These are phyloP conservation scores for Apogon talboti DNA, from an alignment of 2,797 vertebrate species.

Conservation along the genomic window DNA sequence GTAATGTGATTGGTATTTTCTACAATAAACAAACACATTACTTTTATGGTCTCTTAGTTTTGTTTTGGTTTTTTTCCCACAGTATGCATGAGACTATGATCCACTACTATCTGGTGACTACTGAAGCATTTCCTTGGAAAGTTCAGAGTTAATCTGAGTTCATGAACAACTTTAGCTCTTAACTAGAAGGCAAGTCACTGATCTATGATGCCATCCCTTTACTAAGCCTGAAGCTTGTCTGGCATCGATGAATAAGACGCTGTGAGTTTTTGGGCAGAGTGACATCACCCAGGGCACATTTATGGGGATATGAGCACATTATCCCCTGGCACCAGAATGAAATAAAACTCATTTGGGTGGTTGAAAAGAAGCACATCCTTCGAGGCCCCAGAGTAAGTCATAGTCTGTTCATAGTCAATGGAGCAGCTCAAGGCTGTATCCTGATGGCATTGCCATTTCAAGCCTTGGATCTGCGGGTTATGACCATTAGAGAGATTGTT, in stretches of 20 bases:
- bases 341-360: conserved; percentile 42
- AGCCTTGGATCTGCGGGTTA: conserved; percentile 10
- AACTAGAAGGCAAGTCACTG: conserved; percentile 19
- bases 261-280: conserved; percentile 22
- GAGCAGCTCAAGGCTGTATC: conserved; percentile 51
- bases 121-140: conserved; percentile 1
- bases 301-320: conserved; percentile 19
- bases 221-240: conserved; percentile 20
- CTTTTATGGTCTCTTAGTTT: too few relatives aligned
- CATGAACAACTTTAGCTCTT: conserved; percentile 20
- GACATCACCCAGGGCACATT: conserved; percentile 23
- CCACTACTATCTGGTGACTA: neutral
- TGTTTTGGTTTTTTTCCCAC: too few relatives aligned
- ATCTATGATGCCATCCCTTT: conserved; percentile 28
- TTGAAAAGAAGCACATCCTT: conserved; percentile 21
- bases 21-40: too few relatives aligned
- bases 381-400: conserved; percentile 32
- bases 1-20: too few relatives aligned
- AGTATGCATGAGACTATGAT: neutral
- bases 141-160: neutral
- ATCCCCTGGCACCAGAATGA: conserved; percentile 29
- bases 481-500: conserved; percentile 25
- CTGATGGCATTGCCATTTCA: conserved; percentile 34
- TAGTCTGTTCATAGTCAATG: conserved; percentile 22
- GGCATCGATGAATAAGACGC: conserved; percentile 23